Evolutionary conservation across 2,797 vertebrate species (phyloP), one percentile per base, ranked within the genome.

Genomic region (Sebastes reedi): DNA sequence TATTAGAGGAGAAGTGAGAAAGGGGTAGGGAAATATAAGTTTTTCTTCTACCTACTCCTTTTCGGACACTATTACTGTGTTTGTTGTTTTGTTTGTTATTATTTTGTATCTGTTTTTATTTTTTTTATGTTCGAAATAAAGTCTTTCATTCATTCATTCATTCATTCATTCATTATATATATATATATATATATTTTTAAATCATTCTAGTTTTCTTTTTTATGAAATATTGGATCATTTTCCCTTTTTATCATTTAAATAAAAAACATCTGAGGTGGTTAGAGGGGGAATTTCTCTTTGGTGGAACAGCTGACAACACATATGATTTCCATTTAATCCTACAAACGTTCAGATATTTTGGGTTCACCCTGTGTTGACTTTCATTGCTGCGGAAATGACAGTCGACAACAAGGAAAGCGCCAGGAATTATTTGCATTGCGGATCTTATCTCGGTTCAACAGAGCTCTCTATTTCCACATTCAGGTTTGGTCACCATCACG

Each of bases 381-480:
- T 6, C 4, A 58, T 2, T 0, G 6, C 5, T 8, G 9, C 2
- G 2, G 14, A 39, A 30, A 56, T 2, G 14, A 30, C 25, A 42
- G 34, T 18, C 3, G 6, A 16, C 42, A 8, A 4, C 7, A 67
- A 4, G 56, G 34, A 27, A 52, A 68, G 18, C 13, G 5, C 0
- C 1, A 13, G 24, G 20, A 50, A 42, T 13, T 0, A 79, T 88
- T 90, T 88, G 82, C 84, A 86, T 83, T 13, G 3, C 20, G 0
- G 3, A 20, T 3, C 10, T 18, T 69, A 61, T 56, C 6, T 32
- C 4, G n/a, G 13, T 42, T 30, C 8, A 55, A 22, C 27, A 16
- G 2, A 34, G 9, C 27, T 34, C 14, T 14, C 50, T 20, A 29
- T 25, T 69, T 13, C 58, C 22, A 70, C 50, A 80, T 20, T 76